Conservation (phyloP, 2,113 vertebrate species). For the Trematomus loennbergii region DNA sequence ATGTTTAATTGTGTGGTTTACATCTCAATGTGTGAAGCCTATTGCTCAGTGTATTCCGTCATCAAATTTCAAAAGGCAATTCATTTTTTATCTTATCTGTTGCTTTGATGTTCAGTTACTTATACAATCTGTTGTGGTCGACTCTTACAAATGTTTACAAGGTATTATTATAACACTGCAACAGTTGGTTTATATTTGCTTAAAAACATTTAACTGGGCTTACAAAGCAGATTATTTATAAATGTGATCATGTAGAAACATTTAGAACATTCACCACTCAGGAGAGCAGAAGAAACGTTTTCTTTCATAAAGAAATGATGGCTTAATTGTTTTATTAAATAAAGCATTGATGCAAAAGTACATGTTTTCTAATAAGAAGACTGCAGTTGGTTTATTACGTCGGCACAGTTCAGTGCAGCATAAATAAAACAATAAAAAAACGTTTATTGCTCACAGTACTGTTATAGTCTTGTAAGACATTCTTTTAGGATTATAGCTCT, state of each 20-base stretch:
- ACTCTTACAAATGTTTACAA: not conserved
- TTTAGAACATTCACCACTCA: not conserved
- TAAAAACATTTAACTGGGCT: not conserved
- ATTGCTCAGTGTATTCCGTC: not conserved
- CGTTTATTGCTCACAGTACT: slow-evolving; percentile 15
- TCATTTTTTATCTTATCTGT: slow-evolving; percentile 13
- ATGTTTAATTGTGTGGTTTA: slow-evolving; percentile 1
- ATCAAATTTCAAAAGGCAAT: not conserved
- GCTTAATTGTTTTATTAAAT: slow-evolving; percentile 32
- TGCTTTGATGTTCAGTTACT: not conserved
- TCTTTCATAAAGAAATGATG: slow-evolving; percentile 8
- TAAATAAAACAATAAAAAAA: slow-evolving; percentile 43
- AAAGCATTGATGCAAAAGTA: slow-evolving; percentile 15
- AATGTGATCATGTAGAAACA: slow-evolving; percentile 32
- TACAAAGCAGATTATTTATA: slow-evolving; percentile 12
- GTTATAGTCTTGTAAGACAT: slow-evolving; percentile 50
- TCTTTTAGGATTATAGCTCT: slow-evolving; percentile 63
- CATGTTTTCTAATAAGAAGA: slow-evolving; percentile 20
- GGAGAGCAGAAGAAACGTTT: slow-evolving; percentile 11
- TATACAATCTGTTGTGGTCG: not conserved
- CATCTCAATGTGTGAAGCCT: not conserved
- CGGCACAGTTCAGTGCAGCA: slow-evolving; percentile 29
- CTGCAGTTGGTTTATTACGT: slow-evolving; percentile 14
- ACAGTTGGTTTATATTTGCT: slow-evolving; percentile 13
- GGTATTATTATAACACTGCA: not conserved